Evolutionary conservation across 2,888 invertebrate genomes (phyloP), one percentile per base, ranked within the genome.

Genomic region (Sinotaia quadrata): DNA sequence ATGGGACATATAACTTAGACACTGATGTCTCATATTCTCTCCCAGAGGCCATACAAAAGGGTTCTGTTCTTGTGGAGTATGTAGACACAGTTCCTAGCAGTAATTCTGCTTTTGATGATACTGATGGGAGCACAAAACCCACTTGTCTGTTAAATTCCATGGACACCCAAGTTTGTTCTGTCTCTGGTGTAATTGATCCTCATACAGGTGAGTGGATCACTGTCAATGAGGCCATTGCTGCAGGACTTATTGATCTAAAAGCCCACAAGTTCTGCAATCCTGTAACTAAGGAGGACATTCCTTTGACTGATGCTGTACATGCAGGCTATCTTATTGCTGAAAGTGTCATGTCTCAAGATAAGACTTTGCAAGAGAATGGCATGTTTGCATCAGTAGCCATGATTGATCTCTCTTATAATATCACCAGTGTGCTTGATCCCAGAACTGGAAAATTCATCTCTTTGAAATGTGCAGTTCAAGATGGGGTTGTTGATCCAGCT

Each of bases 201-300:
- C 71, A 79, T 21, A 84, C 84, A 5, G 85, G 84, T n/a, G 78
- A 83, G 69, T 78, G 77, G 71, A 91, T 94, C 68, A 89, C 93
- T 0, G 90, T 95, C 29, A 92, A 92, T 34, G 93, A 94, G 84
- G 95, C 95, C 3, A 92, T 93, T 71, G 88, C 90, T 61, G 90
- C 90, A 78, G 95, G 95, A 4, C 94, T 95, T 68, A 90, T 95
- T 81, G 93, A 95, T 83, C 91, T 93, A 0, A 90, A 10, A 24
- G 34, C 92, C 37, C 92, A 93, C 15, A 91, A 92, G 85, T 92
- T 94, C 63, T 77, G 68, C 18, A 84, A 85, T 63, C 81, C 84
- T 18, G 75, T 82, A 0, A 84, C 85, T 0, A 81, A 81, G 2
- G 82, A 84, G 58, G 76, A 81, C 61, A 75, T 85, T 10, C 93